Evolutionary conservation across 92 coral and sea anemone genomes (phyloP), one percentile per base, ranked within the genome.

Genomic region (Umimayanthus chanpuru): DNA sequence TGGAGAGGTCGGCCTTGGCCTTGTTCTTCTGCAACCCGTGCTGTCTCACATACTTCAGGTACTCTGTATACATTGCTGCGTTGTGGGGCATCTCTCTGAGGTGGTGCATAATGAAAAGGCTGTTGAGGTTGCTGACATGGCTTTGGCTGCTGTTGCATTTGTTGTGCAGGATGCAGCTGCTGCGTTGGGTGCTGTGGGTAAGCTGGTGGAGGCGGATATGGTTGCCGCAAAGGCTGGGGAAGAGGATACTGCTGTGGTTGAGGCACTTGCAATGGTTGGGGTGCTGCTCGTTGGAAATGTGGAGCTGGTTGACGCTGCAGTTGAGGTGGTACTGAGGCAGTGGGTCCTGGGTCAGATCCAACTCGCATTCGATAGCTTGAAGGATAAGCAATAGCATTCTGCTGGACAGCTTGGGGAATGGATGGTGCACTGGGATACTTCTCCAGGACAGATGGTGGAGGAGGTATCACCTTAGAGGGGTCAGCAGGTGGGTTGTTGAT

Each of bases 1-100:
- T 47, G 77, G 61, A 83, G 32, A 32, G 87, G 79, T 28, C 21
- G 58, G 55, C 43, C 29, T 29, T 71, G 39, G 26, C 70, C 87
- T 20, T 16, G 61, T 29, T 75, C 79, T 14, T 83, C 87, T 21
- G 25, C 55, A 43, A n/a, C 43, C 65, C 87, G 44, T 44, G 87
- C 77, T 44, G 87, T 71, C 41, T 83, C 79, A 5, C 87, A 83
- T 55, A 83, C 87, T 29, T 83, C 87, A 5, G 96, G 98, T n/a
- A 95, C 98, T 71, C 96, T 88, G 87, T 95, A 95, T 85, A 95
- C 98, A 64, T 93, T 95, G 65, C 98, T 93, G 86, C 29, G 71
- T 9, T 80, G 81, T 82, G 75, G 81, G 78, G 87, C 88, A 80
- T 92, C 93, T 76, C 89, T 90, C n/a, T 92, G 93, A 2, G 98